A percentile compares a stretch with the other conserved stretches of the same genome.
Evolutionary conservation across 2,888 invertebrate genomes (phyloP).

Genomic region (Diloba caeruleocephala): DNA sequence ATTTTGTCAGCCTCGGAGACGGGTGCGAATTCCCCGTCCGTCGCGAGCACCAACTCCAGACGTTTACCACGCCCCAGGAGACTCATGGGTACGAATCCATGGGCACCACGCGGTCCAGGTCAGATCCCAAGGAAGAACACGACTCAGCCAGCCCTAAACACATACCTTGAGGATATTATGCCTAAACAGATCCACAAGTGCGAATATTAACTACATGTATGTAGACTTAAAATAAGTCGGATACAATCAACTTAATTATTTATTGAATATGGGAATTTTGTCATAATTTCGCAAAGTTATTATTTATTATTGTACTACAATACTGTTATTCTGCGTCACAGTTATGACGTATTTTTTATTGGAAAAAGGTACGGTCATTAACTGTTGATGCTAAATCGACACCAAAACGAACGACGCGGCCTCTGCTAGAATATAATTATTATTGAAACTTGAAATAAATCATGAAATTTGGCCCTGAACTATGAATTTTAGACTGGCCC

Average conservation of each 20-base stretch:
- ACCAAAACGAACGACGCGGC: constrained; percentile 4
- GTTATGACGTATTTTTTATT: constrained; percentile 5
- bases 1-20: constrained; percentile 94
- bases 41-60: constrained; percentile 90
- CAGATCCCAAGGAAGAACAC: constrained; percentile 84
- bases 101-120: constrained; percentile 96
- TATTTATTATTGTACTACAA: no score
- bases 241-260: constrained; percentile 23
- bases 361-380: constrained; percentile 18
- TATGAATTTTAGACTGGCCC: constrained; percentile 22
- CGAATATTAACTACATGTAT: constrained; percentile 6
- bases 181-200: constrained; percentile 21
- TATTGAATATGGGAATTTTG: constrained; percentile 11
- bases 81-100: constrained; percentile 94
- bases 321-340: constrained; percentile 1
- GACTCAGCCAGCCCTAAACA: constrained; percentile 65
- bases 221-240: constrained; percentile 9
- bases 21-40: constrained; percentile 96
- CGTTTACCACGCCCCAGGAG: constrained; percentile 80
- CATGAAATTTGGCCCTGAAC: constrained; percentile 21
- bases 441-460: constrained; percentile 18
- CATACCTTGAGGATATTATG: constrained; percentile 79
- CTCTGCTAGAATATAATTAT: constrained; percentile 12
- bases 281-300: constrained; percentile 22
- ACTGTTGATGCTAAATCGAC: constrained; percentile 1